Base-by-base conservation (phyloP, 2,113 vertebrate species). In the Chloropsis cyanopogon region DNA sequence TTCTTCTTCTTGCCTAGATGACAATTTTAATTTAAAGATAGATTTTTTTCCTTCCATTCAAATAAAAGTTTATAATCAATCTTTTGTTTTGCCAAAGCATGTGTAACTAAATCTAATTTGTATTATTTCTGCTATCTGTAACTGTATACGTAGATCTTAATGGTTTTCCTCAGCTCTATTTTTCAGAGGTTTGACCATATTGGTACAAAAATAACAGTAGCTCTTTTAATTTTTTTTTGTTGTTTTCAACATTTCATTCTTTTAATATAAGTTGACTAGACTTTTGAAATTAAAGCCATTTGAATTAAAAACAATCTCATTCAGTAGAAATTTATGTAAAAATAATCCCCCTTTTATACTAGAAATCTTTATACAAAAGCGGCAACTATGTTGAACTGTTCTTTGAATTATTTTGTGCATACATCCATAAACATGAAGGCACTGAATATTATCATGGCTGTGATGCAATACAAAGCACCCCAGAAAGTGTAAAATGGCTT, bases 1-100 rank as follows among this genome's bases (percentile, higher is more conserved):
- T 60, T 85, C 25, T 80, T 90, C 69, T 80, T 53, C 57, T 82
- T 86, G 35, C 39, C 50, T 92, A 15, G 29, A 65, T 90, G 78
- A 80, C 95, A 93, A 88, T 92, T 96, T 94, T 96, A 95, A 95
- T 88, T 93, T 90, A 37, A 44, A 93, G 59, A 93, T 81, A 17
- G 75, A 96, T 91, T 94, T 88, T 88, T 94, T 91, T 28, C 71
- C 53, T 94, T 97, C 90, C n/a, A 68, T 71, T 95, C 85, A 96
- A 96, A 80, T 59, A 69, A 86, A 95, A 86, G 63, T 81, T 92
- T 91, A 94, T 92, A 96, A 84, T 85, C 69, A 78, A 84, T 88
- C 82, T 95, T 83, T 94, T 82, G 17, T 90, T 89, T 93, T 93
- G 56, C 44, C 29, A 89, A 90, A 85, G 75, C 69, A 75, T 54